Evolutionary conservation across 2,797 vertebrate species (phyloP), one percentile per base, ranked within the genome.

Genomic region (Pogonophryne albipinna): DNA sequence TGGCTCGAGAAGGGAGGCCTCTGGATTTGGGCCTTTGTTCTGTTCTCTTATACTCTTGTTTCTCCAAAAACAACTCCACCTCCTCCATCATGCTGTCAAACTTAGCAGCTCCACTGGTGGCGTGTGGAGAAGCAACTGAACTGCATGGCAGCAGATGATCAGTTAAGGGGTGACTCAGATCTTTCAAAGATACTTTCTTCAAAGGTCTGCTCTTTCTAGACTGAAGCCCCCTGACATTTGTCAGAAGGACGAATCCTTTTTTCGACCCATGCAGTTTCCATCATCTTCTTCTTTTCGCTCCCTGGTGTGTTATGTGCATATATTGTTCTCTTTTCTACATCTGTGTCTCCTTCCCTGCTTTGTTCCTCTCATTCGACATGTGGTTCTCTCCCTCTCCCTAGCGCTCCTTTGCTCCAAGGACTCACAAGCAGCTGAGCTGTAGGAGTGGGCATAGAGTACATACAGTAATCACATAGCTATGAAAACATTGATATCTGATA

Each of bases 241-340:
- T 71, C 57, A 73, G 87, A 76, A 73, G 83, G 88, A 87, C 76
- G 8, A 80, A 76, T 53, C 58, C 58, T 72, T 79, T 38, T 27
- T 79, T 85, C 44, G 74, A 65, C 72, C 64, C 66, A 78, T 20
- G 65, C 65, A 64, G 71, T 90, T 86, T 80, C 45, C 44, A 17
- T 31, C 44, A 27, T 62, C 20, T 62, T 47, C 44, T 62, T 61
- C 45, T 52, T 78, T 80, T 74, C 67, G 66, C 70, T 81, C 78
- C 85, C 79, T 20, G 52, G 71, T 84, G 87, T 87, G 76, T 79
- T 84, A 16, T 62, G 74, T 87, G 79, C 82, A 77, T 83, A 77
- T 82, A 74, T 68, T 19, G 57, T 76, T 90, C 78, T 87, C 65
- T 89, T 91, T 91, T 89, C 78, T 85, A 90, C 88, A 87, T 88